These are phyloP conservation scores for Speoplatyrhinus poulsoni DNA, from an alignment of 2,113 vertebrate genomes.

Conservation along the genomic window DNA sequence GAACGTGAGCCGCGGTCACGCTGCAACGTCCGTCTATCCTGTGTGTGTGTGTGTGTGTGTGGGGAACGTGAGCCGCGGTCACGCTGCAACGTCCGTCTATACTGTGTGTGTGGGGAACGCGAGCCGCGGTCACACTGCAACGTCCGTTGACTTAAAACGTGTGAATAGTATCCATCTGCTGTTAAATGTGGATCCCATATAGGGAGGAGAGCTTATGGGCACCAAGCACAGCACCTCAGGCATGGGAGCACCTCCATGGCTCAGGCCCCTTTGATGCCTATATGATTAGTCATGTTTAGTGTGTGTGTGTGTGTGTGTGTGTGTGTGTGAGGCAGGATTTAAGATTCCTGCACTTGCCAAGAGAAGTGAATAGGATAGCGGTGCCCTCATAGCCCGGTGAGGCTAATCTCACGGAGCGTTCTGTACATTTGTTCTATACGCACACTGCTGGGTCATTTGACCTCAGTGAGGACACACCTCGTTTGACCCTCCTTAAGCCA, in stretches of 20 bases:
- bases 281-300: conserved; percentile 53
- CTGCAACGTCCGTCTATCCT: conserved; percentile 3
- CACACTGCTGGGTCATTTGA: conserved; percentile 54
- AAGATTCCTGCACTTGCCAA: conserved; percentile 13
- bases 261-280: conserved; percentile 39
- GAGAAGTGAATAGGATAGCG: conserved; percentile 10
- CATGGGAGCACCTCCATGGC: conserved; percentile 7
- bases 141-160: conserved; percentile 4
- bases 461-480: conserved; percentile 64
- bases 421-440: conserved; percentile 56
- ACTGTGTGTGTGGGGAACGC: conserved; percentile 8
- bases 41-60: conserved; percentile 4
- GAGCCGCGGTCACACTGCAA: neutral
- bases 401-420: conserved; percentile 44
- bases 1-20: neutral
- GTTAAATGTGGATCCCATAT: conserved; percentile 26
- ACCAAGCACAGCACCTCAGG: conserved; percentile 21
- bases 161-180: conserved; percentile 24
- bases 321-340: conserved; percentile 22
- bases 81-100: conserved; percentile 7
- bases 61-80: conserved; percentile 1
- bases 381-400: conserved; percentile 17
- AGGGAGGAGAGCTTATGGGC: conserved; percentile 12
- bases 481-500: conserved; percentile 45
- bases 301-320: conserved; percentile 36